Base-by-base conservation (phyloP, 1,140 invertebrate genomes). In the Acromyrmex echinatior region DNA sequence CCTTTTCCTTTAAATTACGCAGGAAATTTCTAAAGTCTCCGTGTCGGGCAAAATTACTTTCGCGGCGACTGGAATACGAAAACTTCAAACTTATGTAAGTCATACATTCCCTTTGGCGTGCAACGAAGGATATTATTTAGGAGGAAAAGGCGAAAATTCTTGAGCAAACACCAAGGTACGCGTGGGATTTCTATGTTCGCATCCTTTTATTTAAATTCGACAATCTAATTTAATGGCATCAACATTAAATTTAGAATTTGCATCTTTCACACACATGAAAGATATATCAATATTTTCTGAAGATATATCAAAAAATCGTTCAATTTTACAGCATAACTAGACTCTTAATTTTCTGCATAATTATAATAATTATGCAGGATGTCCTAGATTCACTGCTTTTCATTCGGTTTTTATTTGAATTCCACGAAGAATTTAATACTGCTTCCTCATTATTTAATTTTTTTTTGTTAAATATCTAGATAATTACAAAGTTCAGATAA, bases 31-130 rank as follows among this genome's bases (percentile, higher is more conserved):
- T 56, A 56, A 45, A 31, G 35, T 45, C 56, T 35, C 39, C 53
- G 39, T 16, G 18, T 45, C 10, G 21, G 66, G 12, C 39, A 12
- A 84, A 74, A 74, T 84, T 74, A 84, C 70, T 84, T 63, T 84
- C 9, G 45, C 56, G 28, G 39, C 28, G 58, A 82, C 53, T 62
- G 14, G 58, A 82, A 62, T 82, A 82, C 35, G 66, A 21, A 82
- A 74, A 74, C 53, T 76, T 84, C 25, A 14, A 25, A 62, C 56
- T 74, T 62, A n/a, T 31, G 35, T 74, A 58, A 70, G 66, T 82
- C 68, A 84, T 63, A 76, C 71, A n/a, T 63, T 62, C 45, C n/a
- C 21, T 31, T 62, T 5, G 63, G 45, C 62, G 45, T 7, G 6
- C 14, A 73, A 45, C 35, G 35, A 45, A 21, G 62, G 68, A 82